phyloP scores from a whole-genome alignment of 2,888 invertebrate species.

The Caprella mutica region DNA sequence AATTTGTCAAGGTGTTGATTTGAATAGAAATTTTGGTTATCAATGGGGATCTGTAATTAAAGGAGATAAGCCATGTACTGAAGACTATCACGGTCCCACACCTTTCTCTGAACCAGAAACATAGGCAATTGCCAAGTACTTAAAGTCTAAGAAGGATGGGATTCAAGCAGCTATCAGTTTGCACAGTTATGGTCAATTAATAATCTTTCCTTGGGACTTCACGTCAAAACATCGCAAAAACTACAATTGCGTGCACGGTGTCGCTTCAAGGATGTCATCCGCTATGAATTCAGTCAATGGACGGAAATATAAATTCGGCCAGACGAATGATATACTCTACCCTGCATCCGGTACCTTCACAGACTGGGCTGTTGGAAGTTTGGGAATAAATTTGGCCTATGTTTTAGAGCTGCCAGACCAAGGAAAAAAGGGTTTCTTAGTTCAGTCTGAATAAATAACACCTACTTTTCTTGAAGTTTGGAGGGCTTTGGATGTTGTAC shows the following conservation, averaged over 20 bases:
- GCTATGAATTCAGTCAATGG: not conserved
- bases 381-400: constrained; percentile 11
- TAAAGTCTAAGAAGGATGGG: not conserved
- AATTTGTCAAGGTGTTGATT: constrained; percentile 1
- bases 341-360: constrained; percentile 7
- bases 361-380: constrained; percentile 12
- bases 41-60: not conserved
- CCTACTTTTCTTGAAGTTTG: constrained; percentile 3
- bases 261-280: not conserved
- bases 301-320: not conserved
- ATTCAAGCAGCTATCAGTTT: not conserved
- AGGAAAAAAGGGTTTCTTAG: constrained; percentile 5
- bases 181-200: constrained; percentile 3
- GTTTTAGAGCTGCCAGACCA: constrained; percentile 8
- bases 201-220: constrained; percentile 4
- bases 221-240: not conserved
- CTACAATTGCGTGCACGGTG: not conserved
- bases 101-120: constrained; percentile 9
- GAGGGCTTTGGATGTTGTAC: not conserved
- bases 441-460: not conserved
- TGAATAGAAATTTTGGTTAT: constrained; percentile 8
- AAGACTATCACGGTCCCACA: not conserved
- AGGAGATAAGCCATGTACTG: not conserved
- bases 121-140: not conserved
- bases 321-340: constrained; percentile 6